These are phyloP conservation scores for Caenorhabditis wallacei DNA, from an alignment of 2,888 invertebrate genomes.

Conservation along the genomic window DNA sequence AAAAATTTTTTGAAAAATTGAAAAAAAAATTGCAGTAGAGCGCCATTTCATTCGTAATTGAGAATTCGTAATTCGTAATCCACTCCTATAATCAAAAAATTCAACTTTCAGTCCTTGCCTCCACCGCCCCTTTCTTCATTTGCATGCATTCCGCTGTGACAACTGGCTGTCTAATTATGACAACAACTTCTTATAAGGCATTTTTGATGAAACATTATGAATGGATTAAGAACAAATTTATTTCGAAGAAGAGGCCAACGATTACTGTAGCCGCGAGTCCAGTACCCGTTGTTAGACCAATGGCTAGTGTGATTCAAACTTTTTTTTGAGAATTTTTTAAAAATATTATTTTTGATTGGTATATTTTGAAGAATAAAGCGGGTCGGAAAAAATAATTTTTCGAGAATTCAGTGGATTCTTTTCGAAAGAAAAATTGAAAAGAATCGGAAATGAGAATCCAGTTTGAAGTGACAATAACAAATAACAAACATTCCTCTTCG, in stretches of 20 bases:
- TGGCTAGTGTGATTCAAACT: background rate
- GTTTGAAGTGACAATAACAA: conserved; percentile 30
- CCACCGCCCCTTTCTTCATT: conserved; percentile 49
- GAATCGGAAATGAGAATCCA: conserved; percentile 6
- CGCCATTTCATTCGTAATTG: too few species aligned
- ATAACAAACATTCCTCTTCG: conserved; percentile 22
- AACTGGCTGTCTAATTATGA: conserved; percentile 29
- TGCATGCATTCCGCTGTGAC: conserved; percentile 45
- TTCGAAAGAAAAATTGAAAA: background rate
- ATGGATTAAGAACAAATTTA: background rate
- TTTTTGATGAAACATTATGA: conserved; percentile 2
- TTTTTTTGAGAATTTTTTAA: background rate
- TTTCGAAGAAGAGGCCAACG: background rate
- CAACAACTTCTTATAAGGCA: conserved; percentile 15
- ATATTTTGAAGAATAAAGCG: background rate
- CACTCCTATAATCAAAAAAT: too few species aligned
- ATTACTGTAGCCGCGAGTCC: background rate
- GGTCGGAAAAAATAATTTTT: background rate
- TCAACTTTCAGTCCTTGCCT: conserved; percentile 37
- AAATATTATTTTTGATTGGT: background rate
- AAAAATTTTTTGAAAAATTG: too few species aligned
- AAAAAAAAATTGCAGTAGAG: too few species aligned
- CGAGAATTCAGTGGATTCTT: background rate
- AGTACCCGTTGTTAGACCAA: conserved; percentile 3
- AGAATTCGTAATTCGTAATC: too few species aligned